Percentiles rank a stretch among this genome's conserved stretches.
These are phyloP conservation scores for Eupithecia centaureata DNA, from an alignment of 2,888 invertebrate species.

Conservation along the genomic window DNA sequence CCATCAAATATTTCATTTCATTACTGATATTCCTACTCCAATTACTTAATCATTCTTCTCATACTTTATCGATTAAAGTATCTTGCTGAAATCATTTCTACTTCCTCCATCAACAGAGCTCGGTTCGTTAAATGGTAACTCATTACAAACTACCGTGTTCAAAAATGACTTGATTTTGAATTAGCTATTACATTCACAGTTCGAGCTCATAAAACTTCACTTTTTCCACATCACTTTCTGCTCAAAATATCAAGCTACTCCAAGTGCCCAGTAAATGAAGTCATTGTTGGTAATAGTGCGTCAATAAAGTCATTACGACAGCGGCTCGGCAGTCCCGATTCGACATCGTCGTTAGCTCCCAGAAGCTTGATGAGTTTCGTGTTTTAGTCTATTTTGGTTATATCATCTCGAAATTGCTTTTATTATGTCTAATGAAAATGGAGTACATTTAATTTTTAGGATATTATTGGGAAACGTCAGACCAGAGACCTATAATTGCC, in stretches of 20 bases:
- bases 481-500: no score
- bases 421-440: background rate
- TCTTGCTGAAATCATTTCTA: background rate
- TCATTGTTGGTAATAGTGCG: slow-evolving; percentile 58
- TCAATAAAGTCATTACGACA: slow-evolving; percentile 72
- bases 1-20: background rate
- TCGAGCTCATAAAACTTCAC: background rate
- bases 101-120: background rate
- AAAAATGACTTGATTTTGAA: background rate
- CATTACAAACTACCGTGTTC: background rate
- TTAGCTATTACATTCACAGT: background rate
- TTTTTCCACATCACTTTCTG: background rate
- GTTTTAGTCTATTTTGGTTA: slow-evolving; percentile 13
- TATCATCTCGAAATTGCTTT: slow-evolving; percentile 5
- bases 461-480: background rate
- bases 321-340: slow-evolving; percentile 14
- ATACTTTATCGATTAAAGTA: background rate
- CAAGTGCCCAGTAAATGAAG: slow-evolving; percentile 19
- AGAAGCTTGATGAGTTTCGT: slow-evolving; percentile 17
- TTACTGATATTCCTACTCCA: background rate
- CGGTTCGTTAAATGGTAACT: no score
- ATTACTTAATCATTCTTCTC: background rate
- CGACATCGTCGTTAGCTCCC: slow-evolving; percentile 23
- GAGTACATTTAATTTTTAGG: background rate
- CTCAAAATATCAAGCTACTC: background rate